phyloP scores from a whole-genome alignment of 2,113 vertebrate species.

The Sorex fumeus region DNA sequence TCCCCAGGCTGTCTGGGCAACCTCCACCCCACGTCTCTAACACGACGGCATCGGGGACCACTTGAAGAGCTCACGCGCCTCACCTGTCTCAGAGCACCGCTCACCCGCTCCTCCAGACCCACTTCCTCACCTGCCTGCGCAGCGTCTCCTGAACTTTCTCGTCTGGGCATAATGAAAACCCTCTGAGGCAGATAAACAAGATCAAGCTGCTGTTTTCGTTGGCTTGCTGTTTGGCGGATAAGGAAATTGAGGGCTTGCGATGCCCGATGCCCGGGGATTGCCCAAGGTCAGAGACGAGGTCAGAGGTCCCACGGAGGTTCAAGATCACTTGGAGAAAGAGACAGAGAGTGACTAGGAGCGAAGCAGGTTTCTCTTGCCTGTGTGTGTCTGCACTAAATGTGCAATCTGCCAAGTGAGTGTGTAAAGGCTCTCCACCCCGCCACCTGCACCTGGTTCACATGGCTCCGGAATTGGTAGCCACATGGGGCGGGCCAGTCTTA shows the following conservation, averaged over 20 bases:
- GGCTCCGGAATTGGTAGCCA: no score
- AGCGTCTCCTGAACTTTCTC: neutral
- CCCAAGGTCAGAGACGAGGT: neutral
- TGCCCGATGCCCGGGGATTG: neutral
- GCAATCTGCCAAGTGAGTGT: neutral
- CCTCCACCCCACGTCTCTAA: neutral
- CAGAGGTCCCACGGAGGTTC: neutral
- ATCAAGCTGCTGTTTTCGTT: neutral
- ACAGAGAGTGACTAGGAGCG: neutral
- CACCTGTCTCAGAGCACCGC: neutral
- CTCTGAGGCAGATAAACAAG: neutral
- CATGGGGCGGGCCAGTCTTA: no score
- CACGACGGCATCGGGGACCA: neutral
- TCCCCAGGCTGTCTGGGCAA: neutral
- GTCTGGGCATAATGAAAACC: neutral
- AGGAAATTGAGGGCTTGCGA: neutral
- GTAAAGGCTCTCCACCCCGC: neutral
- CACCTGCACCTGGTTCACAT: no score
- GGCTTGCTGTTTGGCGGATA: neutral
- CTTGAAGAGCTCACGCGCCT: neutral
- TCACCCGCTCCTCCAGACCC: neutral
- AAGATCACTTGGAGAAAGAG: neutral
- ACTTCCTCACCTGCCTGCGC: neutral
- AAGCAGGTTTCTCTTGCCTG: neutral
- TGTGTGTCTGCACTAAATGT: neutral